These are phyloP conservation scores for Lottia scabra DNA, from an alignment of 2,888 invertebrate species.

Conservation along the genomic window DNA sequence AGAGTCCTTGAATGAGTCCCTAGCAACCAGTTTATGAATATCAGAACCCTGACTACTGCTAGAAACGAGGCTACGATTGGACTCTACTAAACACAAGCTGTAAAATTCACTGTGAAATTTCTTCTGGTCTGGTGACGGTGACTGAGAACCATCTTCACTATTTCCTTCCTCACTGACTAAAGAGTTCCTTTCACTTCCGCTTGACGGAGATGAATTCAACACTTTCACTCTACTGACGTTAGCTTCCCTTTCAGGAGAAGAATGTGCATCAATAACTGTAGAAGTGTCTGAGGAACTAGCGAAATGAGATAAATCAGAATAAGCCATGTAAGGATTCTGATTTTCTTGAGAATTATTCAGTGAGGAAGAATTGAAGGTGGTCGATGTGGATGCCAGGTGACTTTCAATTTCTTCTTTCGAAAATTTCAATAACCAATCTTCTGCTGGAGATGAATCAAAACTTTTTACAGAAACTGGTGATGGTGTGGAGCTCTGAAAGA, in stretches of 20 bases:
- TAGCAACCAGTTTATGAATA: constrained; percentile 13
- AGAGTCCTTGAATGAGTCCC: neutral
- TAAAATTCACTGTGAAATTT: constrained; percentile 60
- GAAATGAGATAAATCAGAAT: constrained; percentile 6
- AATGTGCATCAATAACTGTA: neutral
- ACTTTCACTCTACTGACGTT: neutral
- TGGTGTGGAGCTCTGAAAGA: constrained; percentile 24
- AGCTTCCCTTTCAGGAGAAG: neutral
- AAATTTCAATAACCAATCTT: constrained; percentile 30
- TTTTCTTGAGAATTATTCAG: neutral
- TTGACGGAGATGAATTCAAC: neutral
- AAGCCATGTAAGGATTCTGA: neutral
- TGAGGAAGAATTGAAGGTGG: neutral
- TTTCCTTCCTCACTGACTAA: constrained; percentile 28
- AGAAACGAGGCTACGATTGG: constrained; percentile 45
- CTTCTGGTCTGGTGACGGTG: constrained; percentile 43
- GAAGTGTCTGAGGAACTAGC: neutral
- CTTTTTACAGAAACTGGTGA: constrained; percentile 24
- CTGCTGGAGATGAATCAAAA: constrained; percentile 20
- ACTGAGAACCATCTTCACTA: constrained; percentile 28
- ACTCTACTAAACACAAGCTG: constrained; percentile 59
- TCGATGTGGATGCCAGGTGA: constrained; percentile 7
- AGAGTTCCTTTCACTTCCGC: neutral
- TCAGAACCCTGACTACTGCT: constrained; percentile 15
- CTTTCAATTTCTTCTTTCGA: constrained; percentile 29